Conservation (phyloP, 2,113 vertebrate species). For the Thryonomys swinderianus region DNA sequence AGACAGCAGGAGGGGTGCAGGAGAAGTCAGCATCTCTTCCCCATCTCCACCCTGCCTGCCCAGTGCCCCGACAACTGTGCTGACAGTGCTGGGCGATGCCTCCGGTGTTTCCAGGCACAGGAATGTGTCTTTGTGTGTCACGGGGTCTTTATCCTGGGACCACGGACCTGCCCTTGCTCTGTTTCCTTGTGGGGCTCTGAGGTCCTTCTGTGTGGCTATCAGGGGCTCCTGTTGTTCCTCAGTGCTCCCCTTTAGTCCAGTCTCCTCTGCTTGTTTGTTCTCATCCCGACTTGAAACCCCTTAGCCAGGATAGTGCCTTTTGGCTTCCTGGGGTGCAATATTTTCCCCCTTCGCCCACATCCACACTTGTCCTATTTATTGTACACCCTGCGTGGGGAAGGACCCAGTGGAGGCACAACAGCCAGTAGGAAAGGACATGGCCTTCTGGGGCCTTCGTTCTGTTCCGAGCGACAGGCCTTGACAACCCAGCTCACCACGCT, state of each 20-base stretch:
- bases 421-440: not conserved
- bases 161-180: not conserved
- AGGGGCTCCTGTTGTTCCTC: too few species aligned
- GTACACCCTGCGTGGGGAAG: fast-evolving
- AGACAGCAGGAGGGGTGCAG: not conserved
- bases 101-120: fast-evolving
- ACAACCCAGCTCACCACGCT: not conserved
- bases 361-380: too few species aligned
- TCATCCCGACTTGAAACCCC: too few species aligned
- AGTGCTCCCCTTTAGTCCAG: not conserved
- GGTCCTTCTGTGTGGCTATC: too few species aligned
- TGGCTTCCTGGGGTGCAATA: not conserved
- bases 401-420: too few species aligned
- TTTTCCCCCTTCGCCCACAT: not conserved
- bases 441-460: not conserved
- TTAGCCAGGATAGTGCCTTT: not conserved
- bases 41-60: not conserved
- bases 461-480: fast-evolving
- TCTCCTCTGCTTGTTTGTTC: too few species aligned
- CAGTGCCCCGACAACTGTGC: fast-evolving
- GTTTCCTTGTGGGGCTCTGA: not conserved
- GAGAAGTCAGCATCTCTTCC: not conserved
- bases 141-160: not conserved
- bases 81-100: fast-evolving
- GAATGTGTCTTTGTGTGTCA: fast-evolving